These are phyloP conservation scores for Catharus fuscescens DNA, from an alignment of 2,113 vertebrate genomes.

Conservation along the genomic window DNA sequence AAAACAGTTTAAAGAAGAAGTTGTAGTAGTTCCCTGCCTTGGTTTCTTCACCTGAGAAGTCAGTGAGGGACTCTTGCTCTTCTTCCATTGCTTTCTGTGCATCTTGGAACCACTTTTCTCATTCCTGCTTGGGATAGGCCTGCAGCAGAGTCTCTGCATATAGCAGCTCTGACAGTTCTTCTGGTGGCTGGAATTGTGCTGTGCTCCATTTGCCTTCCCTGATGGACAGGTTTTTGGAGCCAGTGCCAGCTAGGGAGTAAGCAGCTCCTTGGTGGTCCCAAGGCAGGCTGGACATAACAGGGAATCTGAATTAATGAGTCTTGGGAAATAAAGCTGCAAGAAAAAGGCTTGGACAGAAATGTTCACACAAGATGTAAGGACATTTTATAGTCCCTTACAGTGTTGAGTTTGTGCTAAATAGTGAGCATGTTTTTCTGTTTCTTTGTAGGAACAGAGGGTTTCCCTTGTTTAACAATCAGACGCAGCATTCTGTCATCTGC, in stretches of 20 bases:
- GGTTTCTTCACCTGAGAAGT: background rate
- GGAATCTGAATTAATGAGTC: background rate
- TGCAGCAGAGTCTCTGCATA: background rate
- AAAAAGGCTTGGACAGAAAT: background rate
- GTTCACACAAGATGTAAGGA: background rate
- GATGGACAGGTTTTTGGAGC: background rate
- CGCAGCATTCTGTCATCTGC: constrained; percentile 3
- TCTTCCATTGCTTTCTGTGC: background rate
- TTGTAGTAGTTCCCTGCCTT: background rate
- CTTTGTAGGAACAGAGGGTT: constrained; percentile 57
- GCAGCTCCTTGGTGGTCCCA: background rate
- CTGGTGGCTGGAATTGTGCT: background rate
- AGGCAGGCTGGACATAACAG: background rate
- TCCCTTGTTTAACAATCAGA: constrained; percentile 40
- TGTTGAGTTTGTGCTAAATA: background rate
- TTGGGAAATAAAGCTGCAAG: background rate
- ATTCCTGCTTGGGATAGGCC: background rate
- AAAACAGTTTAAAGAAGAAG: background rate
- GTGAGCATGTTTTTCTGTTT: background rate
- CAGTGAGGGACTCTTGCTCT: background rate
- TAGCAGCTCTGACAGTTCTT: background rate
- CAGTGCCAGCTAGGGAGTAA: background rate
- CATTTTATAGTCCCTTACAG: background rate
- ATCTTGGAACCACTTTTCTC: background rate
- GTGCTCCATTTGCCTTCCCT: background rate